These are phyloP conservation scores for Epistrophe grossulariae DNA, from an alignment of 2,888 invertebrate genomes.

Conservation along the genomic window DNA sequence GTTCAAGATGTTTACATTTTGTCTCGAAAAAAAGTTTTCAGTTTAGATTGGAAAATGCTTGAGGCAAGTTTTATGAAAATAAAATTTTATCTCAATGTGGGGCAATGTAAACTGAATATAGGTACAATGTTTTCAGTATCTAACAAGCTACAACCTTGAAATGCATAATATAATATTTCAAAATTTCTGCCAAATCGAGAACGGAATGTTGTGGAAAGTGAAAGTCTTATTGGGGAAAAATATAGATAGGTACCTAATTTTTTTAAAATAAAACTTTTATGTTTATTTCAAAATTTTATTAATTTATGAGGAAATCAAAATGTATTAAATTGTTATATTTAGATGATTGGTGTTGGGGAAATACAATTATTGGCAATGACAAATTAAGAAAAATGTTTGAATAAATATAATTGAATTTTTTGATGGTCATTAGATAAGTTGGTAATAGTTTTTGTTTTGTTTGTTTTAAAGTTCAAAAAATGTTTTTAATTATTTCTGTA, in stretches of 20 bases:
- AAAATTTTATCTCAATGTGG: not conserved
- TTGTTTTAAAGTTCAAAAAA: too few species aligned
- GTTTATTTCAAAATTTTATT: too few species aligned
- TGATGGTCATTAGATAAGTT: too few species aligned
- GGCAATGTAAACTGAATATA: not conserved
- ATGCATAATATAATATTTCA: not conserved
- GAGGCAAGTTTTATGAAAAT: conserved; percentile 11
- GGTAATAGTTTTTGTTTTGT: too few species aligned
- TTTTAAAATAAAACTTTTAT: too few species aligned
- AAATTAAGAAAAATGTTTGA: too few species aligned
- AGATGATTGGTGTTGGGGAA: too few species aligned
- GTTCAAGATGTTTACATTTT: conserved; percentile 15
- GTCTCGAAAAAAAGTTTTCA: not conserved
- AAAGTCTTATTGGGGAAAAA: conserved; percentile 1
- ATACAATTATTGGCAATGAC: too few species aligned
- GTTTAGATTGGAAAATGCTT: conserved; percentile 4
- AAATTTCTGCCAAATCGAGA: conserved; percentile 11
- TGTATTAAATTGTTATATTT: too few species aligned
- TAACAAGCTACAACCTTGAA: conserved; percentile 1
- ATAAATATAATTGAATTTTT: too few species aligned
- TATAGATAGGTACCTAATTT: not conserved
- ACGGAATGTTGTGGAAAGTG: not conserved
- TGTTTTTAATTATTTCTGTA: too few species aligned
- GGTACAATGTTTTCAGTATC: not conserved
- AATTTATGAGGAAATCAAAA: too few species aligned